A percentile compares a stretch with the other conserved stretches of the same genome.
phyloP scores from a whole-genome alignment of 2,797 vertebrate genomes.

The Sebastes hubbsi region DNA sequence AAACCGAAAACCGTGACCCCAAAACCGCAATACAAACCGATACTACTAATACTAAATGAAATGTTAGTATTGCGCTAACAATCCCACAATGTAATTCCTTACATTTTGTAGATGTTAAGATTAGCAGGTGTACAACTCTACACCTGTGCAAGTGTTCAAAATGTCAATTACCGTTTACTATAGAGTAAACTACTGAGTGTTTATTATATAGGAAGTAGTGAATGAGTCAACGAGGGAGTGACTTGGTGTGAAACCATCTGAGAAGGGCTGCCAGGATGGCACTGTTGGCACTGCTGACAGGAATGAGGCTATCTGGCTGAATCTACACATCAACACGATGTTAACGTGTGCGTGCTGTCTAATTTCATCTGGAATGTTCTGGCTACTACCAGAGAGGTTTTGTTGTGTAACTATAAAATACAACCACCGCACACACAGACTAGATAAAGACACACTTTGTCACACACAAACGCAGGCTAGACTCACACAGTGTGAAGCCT shows the following conservation, averaged over 20 bases:
- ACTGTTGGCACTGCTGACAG: background rate
- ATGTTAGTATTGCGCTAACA: background rate
- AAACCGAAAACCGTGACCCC: no score
- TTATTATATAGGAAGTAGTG: background rate
- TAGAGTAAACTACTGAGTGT: no score
- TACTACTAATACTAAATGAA: background rate
- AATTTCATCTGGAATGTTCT: constrained; percentile 6
- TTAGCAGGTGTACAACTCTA: background rate
- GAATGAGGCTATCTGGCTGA: background rate
- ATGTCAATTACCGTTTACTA: background rate
- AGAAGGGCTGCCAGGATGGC: background rate
- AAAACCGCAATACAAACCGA: no score
- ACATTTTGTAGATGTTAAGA: background rate
- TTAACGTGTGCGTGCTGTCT: background rate
- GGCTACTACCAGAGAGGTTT: background rate
- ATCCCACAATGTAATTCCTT: background rate
- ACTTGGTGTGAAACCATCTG: background rate
- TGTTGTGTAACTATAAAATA: constrained; percentile 20
- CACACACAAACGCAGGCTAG: constrained; percentile 20
- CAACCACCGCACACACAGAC: background rate
- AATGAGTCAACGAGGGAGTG: background rate
- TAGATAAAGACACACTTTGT: background rate
- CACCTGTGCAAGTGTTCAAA: background rate
- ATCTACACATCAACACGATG: background rate
- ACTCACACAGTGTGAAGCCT: constrained; percentile 31